Conservation (phyloP, 2,797 vertebrate species). For the Acanthiza pusilla region DNA sequence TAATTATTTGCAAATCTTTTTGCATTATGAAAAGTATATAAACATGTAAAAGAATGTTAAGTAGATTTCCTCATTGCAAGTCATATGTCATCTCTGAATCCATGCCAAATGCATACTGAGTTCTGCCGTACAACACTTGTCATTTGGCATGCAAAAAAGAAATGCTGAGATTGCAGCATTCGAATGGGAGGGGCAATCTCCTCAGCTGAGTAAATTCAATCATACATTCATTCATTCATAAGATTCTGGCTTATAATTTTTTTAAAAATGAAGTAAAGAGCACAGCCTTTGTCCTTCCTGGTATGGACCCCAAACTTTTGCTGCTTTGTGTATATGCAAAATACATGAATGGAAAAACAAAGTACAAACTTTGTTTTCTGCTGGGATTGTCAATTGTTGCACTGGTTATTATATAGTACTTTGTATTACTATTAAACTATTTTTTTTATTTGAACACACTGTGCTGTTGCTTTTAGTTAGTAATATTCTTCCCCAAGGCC, state of each 20-base stretch:
- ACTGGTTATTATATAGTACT: neutral
- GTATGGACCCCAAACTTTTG: neutral
- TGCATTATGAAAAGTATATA: neutral
- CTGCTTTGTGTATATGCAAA: neutral
- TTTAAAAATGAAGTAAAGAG: neutral
- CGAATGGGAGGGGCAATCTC: neutral
- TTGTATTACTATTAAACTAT: neutral
- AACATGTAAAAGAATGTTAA: neutral
- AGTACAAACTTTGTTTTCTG: neutral
- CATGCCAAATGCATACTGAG: neutral
- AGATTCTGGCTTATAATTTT: neutral
- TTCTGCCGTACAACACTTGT: neutral
- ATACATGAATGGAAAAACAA: neutral
- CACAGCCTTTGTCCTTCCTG: neutral
- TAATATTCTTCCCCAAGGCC: neutral
- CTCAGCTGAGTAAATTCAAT: neutral
- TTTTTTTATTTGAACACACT: neutral
- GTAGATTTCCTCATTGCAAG: neutral
- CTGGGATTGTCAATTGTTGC: neutral
- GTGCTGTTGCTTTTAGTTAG: neutral
- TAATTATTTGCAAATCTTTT: neutral
- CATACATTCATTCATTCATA: neutral
- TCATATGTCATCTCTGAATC: neutral
- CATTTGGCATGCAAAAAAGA: neutral
- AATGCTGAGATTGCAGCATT: neutral